These are phyloP conservation scores for Pediacus dermestoides DNA, from an alignment of 2,888 invertebrate species.

Conservation along the genomic window DNA sequence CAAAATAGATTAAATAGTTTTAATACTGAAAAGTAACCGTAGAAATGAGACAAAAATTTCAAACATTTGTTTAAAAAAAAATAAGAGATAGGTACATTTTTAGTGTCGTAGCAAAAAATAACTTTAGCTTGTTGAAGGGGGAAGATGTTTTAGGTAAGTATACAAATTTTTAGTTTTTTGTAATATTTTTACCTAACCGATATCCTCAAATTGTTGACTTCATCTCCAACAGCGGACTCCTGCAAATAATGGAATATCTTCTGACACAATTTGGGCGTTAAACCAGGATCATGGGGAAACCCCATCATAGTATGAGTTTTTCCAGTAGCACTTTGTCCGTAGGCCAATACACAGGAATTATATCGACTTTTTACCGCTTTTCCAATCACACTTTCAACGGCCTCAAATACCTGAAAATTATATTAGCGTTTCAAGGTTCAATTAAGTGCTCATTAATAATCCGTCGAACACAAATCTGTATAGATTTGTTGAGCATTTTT, in stretches of 20 bases:
- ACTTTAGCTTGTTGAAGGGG: no score
- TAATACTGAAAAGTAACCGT: no score
- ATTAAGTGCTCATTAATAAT: no score
- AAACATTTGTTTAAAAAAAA: no score
- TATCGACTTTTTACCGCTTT: conserved; percentile 60
- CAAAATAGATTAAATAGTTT: no score
- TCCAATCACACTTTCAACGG: conserved; percentile 63
- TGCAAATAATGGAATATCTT: conserved; percentile 50
- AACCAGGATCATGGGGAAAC: conserved; percentile 53
- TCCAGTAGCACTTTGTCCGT: conserved; percentile 74
- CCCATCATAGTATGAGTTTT: conserved; percentile 80
- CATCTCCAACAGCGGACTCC: conserved; percentile 43
- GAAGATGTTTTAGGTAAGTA: no score
- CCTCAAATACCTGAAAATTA: conserved; percentile 62
- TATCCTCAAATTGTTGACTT: conserved; percentile 37
- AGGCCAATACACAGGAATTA: conserved; percentile 69
- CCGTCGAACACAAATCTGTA: no score
- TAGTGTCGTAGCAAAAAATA: no score
- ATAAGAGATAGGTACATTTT: no score
- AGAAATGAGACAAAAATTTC: no score
- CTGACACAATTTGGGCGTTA: conserved; percentile 57
- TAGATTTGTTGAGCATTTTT: no score
- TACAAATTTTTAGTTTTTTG: background rate
- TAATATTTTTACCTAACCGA: conserved; percentile 44
- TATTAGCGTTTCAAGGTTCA: no score